Base-by-base conservation (phyloP, 2,888 invertebrate species). In the Gastrophysa polygoni region DNA sequence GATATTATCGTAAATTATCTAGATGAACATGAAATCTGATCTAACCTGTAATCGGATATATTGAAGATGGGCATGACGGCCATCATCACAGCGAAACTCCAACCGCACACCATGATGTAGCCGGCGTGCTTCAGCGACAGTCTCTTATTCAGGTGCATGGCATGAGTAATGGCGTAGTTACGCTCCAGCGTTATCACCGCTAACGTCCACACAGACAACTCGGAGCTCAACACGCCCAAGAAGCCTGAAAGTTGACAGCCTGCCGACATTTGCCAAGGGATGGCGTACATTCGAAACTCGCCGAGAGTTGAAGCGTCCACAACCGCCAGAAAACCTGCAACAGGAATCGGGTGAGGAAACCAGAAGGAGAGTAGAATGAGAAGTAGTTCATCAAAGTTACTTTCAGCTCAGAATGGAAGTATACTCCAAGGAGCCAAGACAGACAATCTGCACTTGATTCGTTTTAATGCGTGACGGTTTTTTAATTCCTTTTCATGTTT, bases 81-180 rank as follows among this genome's bases (percentile, higher is more conserved):
- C 88, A 97, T 93, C 7, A 89, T 80, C 17, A 95, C 83, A 2
- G 96, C 91, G 80, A 96, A 94, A 16, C 88, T 85, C 97, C 97
- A 98, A n/a, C 97, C 97, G 44, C 88, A 86, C 14, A 90, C 85
- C 96, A 97, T 97, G 64, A 96, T 94, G 77, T 90, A 93, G 55
- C 91, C 91, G 2, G 97, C 96, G 82, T 95, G 95, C 44, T 91
- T 90, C 69, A 97, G 82, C 0, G 95, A 93, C n/a, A 98, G 84
- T 11, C 92, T 85, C 82, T 96, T 96, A 82, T 98, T 98, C 62
- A 97, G 86, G 81, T 97, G 96, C 91, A 97, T 96, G 61, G 97
- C 97, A 83, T 97, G 96, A 1, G 96, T 97, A 78, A 98, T 98
- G 72, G 97, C 97, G 83, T 97, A 97, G 83, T 96, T 95, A 21